These are phyloP conservation scores for fruit fly (Drosophila melanogaster) DNA, from an alignment of 1,140 invertebrate genomes.

Conservation along the genomic window Release_6_plus_ISO1_MT NC_004354.4:6995501-6996000, in stretches of 20 bases:
- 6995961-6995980: conserved; percentile 27
- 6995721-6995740: not conserved
- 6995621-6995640: conserved; percentile 8
- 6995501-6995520: too few species aligned
- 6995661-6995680: not conserved
- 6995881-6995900: conserved; percentile 32
- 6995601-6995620: conserved; percentile 2
- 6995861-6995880: conserved; percentile 27
- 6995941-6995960: conserved; percentile 22
- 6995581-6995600: conserved; percentile 43
- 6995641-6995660: not conserved
- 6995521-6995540: not conserved
- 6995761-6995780: not conserved
- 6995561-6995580: conserved; percentile 36
- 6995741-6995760: not conserved
- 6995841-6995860: conserved; percentile 8
- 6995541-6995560: conserved; percentile 2
- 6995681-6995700: not conserved
- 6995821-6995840: conserved; percentile 30
- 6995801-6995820: conserved; percentile 12
- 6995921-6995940: conserved; percentile 17
- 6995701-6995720: too few species aligned
- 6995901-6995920: conserved; percentile 35
- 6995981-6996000: conserved; percentile 14
- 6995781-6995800: not conserved